These are phyloP conservation scores for Steinernema hermaphroditum DNA, from an alignment of 2,888 invertebrate species.

Conservation along the genomic window DNA sequence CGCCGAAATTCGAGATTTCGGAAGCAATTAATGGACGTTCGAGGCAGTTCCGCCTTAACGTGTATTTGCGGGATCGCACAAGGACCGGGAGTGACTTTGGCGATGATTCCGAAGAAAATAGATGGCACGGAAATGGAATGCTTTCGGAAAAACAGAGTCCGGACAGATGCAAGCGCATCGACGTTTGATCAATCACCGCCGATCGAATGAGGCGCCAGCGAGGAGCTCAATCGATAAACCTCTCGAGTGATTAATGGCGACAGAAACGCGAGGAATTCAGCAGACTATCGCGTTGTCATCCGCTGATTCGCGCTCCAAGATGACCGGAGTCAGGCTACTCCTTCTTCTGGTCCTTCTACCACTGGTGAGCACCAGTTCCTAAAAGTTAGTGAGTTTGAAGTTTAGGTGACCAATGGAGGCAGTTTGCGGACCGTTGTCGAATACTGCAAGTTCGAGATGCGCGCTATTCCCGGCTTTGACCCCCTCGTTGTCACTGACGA, in stretches of 20 bases:
- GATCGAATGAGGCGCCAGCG: no score
- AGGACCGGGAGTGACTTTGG: no score
- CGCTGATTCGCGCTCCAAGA: neutral
- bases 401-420: slow-evolving; percentile 16
- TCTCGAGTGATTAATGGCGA: neutral
- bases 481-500: neutral
- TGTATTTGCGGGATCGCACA: no score
- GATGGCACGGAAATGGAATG: no score
- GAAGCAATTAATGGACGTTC: neutral
- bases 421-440: neutral
- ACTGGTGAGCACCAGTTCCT: neutral
- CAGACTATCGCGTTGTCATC: neutral
- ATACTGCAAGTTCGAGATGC: slow-evolving; percentile 24
- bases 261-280: neutral
- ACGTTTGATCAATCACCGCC: no score
- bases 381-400: no score
- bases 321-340: neutral
- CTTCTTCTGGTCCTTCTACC: neutral
- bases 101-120: no score
- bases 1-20: neutral
- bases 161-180: no score
- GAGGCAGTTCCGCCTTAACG: no score
- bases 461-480: slow-evolving; percentile 22
- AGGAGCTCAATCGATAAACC: neutral
- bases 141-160: no score